Evolutionary conservation across 2,113 vertebrate species (phyloP).

Genomic region (Pomatorhinus ruficollis): DNA sequence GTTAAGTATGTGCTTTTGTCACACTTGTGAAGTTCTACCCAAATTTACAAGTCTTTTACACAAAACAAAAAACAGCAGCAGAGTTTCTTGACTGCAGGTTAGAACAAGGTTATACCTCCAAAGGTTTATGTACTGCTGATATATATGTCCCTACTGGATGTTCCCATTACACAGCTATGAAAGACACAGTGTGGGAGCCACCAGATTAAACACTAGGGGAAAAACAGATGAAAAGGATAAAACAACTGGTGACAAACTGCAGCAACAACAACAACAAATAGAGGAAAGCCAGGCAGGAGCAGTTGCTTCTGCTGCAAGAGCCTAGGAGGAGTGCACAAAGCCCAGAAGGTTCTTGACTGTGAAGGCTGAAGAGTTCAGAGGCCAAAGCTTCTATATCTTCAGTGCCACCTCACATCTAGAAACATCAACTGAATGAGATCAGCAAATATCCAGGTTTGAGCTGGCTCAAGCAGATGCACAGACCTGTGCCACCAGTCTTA

Average conservation of each 20-base stretch:
- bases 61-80: background rate
- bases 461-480: background rate
- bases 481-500: background rate
- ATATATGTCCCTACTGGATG: background rate
- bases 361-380: background rate
- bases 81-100: background rate
- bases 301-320: background rate
- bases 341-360: background rate
- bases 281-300: background rate
- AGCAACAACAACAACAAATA: background rate
- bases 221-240: background rate
- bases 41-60: background rate
- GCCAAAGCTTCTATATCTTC: background rate
- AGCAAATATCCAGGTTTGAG: background rate
- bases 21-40: background rate
- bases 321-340: background rate
- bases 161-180: background rate
- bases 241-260: background rate
- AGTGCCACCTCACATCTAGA: background rate
- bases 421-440: background rate
- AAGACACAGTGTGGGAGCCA: background rate
- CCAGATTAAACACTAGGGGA: background rate
- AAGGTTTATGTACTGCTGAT: background rate
- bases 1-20: background rate
- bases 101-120: background rate